These are phyloP conservation scores for Hydrozoanthus tunicans DNA, from an alignment of 64 coral and sea anemone species.

Conservation along the genomic window DNA sequence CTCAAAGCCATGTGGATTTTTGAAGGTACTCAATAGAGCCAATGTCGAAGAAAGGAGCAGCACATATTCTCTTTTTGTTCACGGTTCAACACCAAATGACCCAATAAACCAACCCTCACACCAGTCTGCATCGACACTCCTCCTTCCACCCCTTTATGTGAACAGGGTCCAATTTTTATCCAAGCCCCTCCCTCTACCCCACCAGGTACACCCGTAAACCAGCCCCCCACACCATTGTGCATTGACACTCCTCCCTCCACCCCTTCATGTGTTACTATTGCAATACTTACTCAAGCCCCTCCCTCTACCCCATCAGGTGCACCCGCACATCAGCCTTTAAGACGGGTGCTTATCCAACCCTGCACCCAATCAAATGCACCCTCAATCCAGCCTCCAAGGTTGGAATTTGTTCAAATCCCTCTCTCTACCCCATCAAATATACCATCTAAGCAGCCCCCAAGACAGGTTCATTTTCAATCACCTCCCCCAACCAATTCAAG, in stretches of 20 bases:
- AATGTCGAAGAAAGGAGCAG: neutral
- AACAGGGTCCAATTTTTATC: constrained; percentile 1
- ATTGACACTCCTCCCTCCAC: neutral
- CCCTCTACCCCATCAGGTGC: constrained; percentile 12
- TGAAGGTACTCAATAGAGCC: constrained; percentile 17
- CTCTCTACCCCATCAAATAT: neutral
- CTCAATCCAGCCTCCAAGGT: constrained; percentile 1
- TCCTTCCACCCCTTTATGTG: constrained; percentile 27
- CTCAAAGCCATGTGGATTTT: constrained; percentile 17
- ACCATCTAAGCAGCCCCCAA: neutral
- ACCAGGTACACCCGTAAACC: neutral
- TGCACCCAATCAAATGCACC: constrained; percentile 5
- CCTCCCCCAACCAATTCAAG: neutral
- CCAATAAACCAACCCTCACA: constrained; percentile 3
- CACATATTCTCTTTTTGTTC: neutral
- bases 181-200: constrained; percentile 20
- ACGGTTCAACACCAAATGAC: constrained; percentile 2
- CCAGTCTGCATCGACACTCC: neutral
- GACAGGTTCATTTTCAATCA: neutral
- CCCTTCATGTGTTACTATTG: neutral
- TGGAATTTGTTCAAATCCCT: neutral
- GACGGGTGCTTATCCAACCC: neutral
- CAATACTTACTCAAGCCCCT: constrained; percentile 4
- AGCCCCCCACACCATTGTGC: neutral
- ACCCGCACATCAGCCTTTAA: neutral